These are phyloP conservation scores for Protobothrops mucrosquamatus DNA, from an alignment of 2,113 vertebrate genomes.

Conservation along the genomic window DNA sequence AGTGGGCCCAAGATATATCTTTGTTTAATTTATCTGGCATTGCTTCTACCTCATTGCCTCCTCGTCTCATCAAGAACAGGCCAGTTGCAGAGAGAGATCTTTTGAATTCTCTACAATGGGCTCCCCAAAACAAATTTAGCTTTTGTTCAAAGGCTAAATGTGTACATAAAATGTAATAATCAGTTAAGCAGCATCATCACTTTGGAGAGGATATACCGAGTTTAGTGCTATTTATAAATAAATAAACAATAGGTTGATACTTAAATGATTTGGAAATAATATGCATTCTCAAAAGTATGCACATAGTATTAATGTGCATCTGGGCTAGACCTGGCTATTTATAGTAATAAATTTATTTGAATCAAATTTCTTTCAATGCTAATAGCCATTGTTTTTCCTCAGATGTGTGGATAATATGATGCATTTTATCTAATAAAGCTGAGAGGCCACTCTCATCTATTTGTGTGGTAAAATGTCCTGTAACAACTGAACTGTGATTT, in stretches of 20 bases:
- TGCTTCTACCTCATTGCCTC: not conserved
- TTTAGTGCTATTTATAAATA: slow-evolving; percentile 3
- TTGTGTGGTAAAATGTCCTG: slow-evolving; percentile 81
- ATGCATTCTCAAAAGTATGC: too few species aligned
- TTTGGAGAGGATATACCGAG: slow-evolving; percentile 55
- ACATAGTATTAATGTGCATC: too few species aligned
- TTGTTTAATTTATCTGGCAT: not conserved
- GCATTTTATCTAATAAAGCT: slow-evolving; percentile 67
- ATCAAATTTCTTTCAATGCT: slow-evolving; percentile 75
- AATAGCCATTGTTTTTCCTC: slow-evolving; percentile 78
- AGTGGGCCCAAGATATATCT: not conserved
- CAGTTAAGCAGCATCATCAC: slow-evolving; percentile 53
- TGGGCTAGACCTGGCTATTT: slow-evolving; percentile 34
- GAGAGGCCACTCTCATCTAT: slow-evolving; percentile 80
- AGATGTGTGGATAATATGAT: slow-evolving; percentile 56
- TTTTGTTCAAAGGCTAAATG: slow-evolving; percentile 20
- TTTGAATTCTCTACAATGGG: not conserved
- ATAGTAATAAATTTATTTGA: slow-evolving; percentile 70
- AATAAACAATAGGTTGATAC: too few species aligned
- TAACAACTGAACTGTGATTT: slow-evolving; percentile 84
- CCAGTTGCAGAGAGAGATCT: not conserved
- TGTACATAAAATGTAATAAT: slow-evolving; percentile 48
- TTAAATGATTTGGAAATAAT: too few species aligned
- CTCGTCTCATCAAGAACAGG: not conserved
- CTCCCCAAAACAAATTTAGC: slow-evolving; percentile 8